These are phyloP conservation scores for Pholis gunnellus DNA, from an alignment of 2,113 vertebrate species.

Conservation along the genomic window DNA sequence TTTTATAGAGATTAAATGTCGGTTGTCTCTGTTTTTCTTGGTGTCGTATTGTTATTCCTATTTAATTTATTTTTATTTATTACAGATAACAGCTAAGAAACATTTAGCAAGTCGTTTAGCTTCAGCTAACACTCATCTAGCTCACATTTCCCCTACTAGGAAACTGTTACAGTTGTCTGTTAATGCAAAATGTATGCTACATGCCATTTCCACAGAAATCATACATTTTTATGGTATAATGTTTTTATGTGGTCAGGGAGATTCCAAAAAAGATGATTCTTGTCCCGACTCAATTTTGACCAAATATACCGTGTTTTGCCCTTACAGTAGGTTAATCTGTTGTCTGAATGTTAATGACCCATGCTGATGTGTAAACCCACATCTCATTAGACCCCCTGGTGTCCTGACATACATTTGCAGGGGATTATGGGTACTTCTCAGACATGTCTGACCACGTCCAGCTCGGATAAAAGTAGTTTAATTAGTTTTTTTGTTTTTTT, in stretches of 20 bases:
- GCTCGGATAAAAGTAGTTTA: not conserved
- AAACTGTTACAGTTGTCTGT: no score
- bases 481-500: not conserved
- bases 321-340: not conserved
- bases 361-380: not conserved
- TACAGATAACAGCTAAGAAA: not conserved
- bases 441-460: not conserved
- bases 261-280: not conserved
- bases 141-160: not conserved
- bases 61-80: no score
- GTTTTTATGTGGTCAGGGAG: not conserved
- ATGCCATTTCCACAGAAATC: not conserved
- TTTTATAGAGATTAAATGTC: not conserved
- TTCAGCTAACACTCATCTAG: not conserved
- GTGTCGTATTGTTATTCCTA: no score
- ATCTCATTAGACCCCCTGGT: not conserved
- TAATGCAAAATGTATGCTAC: not conserved
- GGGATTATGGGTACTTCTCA: conserved; percentile 5
- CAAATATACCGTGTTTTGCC: not conserved
- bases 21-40: not conserved
- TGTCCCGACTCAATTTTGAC: not conserved
- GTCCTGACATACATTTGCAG: conserved; percentile 11
- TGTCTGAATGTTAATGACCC: not conserved
- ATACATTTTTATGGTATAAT: not conserved
- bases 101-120: not conserved